Conservation (phyloP, 2,113 vertebrate genomes). For the Psittacula cyanocephala region DNA sequence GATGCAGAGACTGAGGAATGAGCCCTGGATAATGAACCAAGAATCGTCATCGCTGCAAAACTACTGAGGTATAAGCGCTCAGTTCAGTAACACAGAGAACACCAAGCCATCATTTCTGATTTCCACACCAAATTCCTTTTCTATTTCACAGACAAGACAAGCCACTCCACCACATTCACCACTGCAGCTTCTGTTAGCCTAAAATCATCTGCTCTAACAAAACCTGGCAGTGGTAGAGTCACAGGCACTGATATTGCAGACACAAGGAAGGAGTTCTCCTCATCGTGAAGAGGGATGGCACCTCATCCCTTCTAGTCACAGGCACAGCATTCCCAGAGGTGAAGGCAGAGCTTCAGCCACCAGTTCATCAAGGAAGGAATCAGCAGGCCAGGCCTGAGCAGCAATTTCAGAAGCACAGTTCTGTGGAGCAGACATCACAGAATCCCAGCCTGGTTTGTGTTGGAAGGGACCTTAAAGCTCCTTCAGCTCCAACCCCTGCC, state of each 20-base stretch:
- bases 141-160: constrained; percentile 23
- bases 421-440: not conserved
- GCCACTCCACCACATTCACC: not conserved
- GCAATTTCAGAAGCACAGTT: not conserved
- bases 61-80: not conserved
- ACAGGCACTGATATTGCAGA: not conserved
- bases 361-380: not conserved
- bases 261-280: rapidly evolving
- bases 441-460: not conserved
- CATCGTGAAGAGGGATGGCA: not conserved
- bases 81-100: not conserved
- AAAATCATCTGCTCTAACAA: not conserved
- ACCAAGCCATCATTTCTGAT: not conserved
- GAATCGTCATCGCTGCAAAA: not conserved
- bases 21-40: constrained; percentile 9
- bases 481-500: not conserved
- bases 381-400: not conserved
- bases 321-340: not conserved
- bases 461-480: not conserved
- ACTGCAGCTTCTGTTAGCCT: not conserved
- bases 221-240: not conserved
- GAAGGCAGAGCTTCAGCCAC: not conserved
- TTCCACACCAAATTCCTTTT: constrained; percentile 49
- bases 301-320: not conserved
- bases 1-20: not conserved